These are phyloP conservation scores for Chaetogeoica ovagalla DNA, from an alignment of 2,888 invertebrate genomes.

Conservation along the genomic window DNA sequence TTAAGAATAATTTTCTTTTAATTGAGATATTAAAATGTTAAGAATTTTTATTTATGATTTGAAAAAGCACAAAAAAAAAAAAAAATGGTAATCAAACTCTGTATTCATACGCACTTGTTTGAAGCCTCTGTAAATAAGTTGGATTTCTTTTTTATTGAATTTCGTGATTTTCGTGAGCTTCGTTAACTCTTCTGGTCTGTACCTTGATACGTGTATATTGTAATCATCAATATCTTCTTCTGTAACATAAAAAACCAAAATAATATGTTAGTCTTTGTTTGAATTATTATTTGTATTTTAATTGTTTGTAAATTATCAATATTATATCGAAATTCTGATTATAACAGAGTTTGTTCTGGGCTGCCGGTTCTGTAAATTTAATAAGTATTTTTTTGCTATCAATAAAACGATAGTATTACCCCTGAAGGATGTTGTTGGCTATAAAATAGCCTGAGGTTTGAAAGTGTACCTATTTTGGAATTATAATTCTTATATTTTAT, in stretches of 20 bases:
- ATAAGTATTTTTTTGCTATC: too few relatives aligned
- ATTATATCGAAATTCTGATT: too few relatives aligned
- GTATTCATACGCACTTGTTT: conserved; percentile 69
- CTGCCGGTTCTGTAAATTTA: too few relatives aligned
- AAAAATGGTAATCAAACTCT: neutral
- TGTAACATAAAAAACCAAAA: conserved; percentile 60
- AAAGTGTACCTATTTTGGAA: neutral
- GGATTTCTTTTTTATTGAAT: conserved; percentile 81
- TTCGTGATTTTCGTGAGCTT: conserved; percentile 76
- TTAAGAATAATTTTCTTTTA: conserved; percentile 9
- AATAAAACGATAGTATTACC: too few relatives aligned
- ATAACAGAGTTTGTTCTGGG: too few relatives aligned
- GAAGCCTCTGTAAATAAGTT: conserved; percentile 87
- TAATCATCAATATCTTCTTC: conserved; percentile 75
- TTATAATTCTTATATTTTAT: neutral
- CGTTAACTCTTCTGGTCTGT: conserved; percentile 79
- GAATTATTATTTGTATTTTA: neutral
- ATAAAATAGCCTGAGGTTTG: neutral
- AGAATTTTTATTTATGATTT: neutral
- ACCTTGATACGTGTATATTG: conserved; percentile 66
- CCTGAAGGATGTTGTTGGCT: neutral
- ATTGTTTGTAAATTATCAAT: too few relatives aligned
- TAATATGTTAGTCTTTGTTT: neutral
- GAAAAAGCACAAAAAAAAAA: too few relatives aligned
- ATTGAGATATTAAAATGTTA: neutral